phyloP scores from a whole-genome alignment of 2,888 invertebrate genomes.

The Netelia melanura region DNA sequence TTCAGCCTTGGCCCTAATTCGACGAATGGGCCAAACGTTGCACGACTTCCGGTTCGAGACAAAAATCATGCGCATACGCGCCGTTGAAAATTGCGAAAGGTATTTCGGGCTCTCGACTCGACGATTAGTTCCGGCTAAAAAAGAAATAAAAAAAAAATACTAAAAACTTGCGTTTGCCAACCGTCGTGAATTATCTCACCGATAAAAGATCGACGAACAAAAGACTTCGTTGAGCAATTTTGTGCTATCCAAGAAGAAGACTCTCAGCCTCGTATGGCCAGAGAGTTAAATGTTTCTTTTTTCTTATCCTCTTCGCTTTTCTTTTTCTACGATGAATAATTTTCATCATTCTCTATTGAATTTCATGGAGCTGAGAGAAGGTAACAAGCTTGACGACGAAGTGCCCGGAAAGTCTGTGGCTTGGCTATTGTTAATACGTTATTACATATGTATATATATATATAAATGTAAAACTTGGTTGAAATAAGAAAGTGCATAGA shows the following conservation, averaged over 20 bases:
- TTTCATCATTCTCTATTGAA: conserved; percentile 43
- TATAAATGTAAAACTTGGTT: conserved; percentile 22
- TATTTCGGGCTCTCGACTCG: background rate
- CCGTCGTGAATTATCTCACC: conserved; percentile 25
- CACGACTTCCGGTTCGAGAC: conserved; percentile 57
- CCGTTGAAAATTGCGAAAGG: conserved; percentile 47
- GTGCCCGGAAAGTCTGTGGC: conserved; percentile 46
- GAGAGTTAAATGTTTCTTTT: background rate
- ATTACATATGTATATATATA: background rate
- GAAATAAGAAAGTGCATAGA: conserved; percentile 59
- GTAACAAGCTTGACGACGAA: conserved; percentile 61
- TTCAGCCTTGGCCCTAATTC: conserved; percentile 65
- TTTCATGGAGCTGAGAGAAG: conserved; percentile 51
- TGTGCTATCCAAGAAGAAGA: conserved; percentile 8
- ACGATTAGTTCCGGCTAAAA: conserved; percentile 69
- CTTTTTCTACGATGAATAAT: conserved; percentile 37
- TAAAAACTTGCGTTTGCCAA: background rate
- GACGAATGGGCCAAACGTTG: conserved; percentile 59
- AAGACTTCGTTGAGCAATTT: conserved; percentile 25
- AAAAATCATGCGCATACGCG: background rate
- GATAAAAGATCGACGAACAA: conserved; percentile 48
- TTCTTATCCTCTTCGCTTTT: background rate
- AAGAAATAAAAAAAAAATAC: conserved; percentile 28
- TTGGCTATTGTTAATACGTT: conserved; percentile 19
- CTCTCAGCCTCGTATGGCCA: background rate